Evolutionary conservation across 37 sponge, comb jelly and placozoan species (phyloP).

Genomic region (Spongilla lacustris): DNA sequence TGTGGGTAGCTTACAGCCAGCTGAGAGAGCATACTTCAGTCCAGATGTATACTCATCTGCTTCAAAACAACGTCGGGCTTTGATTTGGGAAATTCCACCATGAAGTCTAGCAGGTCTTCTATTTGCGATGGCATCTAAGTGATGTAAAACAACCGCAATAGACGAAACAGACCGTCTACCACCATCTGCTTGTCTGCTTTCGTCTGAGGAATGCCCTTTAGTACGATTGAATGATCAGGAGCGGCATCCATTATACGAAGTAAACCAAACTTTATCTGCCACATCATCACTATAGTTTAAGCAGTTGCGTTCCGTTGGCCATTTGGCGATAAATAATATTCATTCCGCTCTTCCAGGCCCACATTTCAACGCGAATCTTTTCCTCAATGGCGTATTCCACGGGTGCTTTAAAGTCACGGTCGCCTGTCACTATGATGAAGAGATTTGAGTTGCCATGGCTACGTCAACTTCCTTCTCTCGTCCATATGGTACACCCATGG

Average conservation of each 20-base stretch:
- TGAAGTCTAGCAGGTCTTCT: neutral
- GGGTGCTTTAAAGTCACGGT: slow-evolving; percentile 19
- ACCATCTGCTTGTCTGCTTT: neutral
- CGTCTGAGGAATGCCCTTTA: neutral
- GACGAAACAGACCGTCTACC: neutral
- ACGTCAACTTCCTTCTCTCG: slow-evolving; percentile 33
- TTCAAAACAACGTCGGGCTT: neutral
- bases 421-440: slow-evolving; percentile 36
- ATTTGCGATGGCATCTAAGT: neutral
- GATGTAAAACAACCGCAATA: slow-evolving; percentile 4
- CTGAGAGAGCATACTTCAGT: neutral
- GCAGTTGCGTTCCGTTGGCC: neutral
- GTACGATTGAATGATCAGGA: neutral
- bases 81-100: slow-evolving; percentile 15
- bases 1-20: neutral
- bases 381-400: neutral
- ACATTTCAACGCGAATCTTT: slow-evolving; percentile 4
- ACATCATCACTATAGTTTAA: slow-evolving; percentile 5
- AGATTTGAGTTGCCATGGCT: slow-evolving; percentile 17
- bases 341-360: slow-evolving; percentile 22
- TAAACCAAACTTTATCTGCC: neutral
- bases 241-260: neutral
- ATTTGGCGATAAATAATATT: neutral
- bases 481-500: neutral
- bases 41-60: neutral